Percentiles rank a stretch among this genome's conserved stretches.
These are phyloP conservation scores for Nomada flava DNA, from an alignment of 2,888 invertebrate genomes.

Conservation along the genomic window DNA sequence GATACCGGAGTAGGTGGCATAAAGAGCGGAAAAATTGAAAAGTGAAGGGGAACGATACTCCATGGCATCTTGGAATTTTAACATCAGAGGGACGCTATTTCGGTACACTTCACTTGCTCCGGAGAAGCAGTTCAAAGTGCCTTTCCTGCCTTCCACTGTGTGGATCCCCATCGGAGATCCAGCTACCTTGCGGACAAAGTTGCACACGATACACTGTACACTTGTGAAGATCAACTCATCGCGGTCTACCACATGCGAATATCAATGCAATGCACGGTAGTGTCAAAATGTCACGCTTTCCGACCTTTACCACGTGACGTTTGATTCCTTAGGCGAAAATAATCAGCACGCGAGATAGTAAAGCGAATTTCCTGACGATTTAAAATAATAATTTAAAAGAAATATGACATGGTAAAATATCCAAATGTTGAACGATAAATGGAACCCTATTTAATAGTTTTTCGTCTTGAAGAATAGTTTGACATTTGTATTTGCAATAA, in stretches of 20 bases:
- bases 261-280: constrained; percentile 3
- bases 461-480: too few relatives aligned
- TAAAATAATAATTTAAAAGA: too few relatives aligned
- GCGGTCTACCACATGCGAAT: constrained; percentile 1
- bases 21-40: constrained; percentile 40
- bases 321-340: neutral
- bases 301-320: neutral
- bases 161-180: constrained; percentile 28
- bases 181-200: constrained; percentile 24
- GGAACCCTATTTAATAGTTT: too few relatives aligned
- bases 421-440: neutral
- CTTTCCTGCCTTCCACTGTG: constrained; percentile 47
- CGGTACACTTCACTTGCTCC: constrained; percentile 65
- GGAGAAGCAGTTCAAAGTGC: constrained; percentile 56
- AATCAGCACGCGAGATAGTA: too few relatives aligned
- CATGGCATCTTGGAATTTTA: constrained; percentile 41
- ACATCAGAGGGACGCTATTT: constrained; percentile 66
- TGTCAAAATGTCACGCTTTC: constrained; percentile 21
- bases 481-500: too few relatives aligned
- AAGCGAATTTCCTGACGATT: neutral
- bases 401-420: neutral
- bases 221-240: constrained; percentile 48
- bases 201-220: constrained; percentile 26
- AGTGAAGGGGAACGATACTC: constrained; percentile 16
- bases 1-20: neutral